Base-by-base conservation (phyloP, 2,113 vertebrate genomes). In the Tragelaphus imberbis region DNA sequence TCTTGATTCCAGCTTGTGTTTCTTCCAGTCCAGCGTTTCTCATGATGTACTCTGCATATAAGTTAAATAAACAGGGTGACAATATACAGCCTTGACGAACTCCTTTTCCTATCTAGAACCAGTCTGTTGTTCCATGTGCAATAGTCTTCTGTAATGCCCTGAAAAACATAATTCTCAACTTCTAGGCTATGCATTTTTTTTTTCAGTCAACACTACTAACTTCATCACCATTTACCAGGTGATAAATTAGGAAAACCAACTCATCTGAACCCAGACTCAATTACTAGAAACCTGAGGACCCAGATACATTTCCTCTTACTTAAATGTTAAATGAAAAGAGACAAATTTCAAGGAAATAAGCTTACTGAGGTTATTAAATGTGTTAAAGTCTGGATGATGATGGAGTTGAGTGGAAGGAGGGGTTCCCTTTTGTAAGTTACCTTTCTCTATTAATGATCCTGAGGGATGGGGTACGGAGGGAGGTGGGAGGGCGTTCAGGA, bases 281-380 rank as follows among this genome's bases (percentile, higher is more conserved):
- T 93, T 95, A 47, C 27, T 95, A 96, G 56, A 91, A 77, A 96
- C 4, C 5, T 16, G 5, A 47, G 51, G 56, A 94, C 30, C 4
- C 55, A 75, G 59, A 79, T 68, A 47, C 2, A 33, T 59, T 49
- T 84, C 7, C 9, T 86, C 85, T 30, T 51, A 94, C 85, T 88
- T 89, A 90, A 90, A 90, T 79, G 19, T 75, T 82, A 93, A 49
- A 58, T 49, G 28, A 58, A 68, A 93, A 85, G n/a, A 68, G 10
- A 28, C 1, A 68, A n/a, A 88, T 68, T 49, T 79, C 82, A 91
- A 59, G 21, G 49, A 47, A 65, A 79, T 25, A 53, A 47, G 16
- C 33, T 91, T 81, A 85, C 6, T 79, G 28, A 61, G 87, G 23
- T 23, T 75, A 82, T 6, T 63, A 19, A 68, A 84, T 36, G 33